A percentile compares a stretch with the other conserved stretches of the same genome.
Evolutionary conservation across 2,888 invertebrate species (phyloP).

Genomic region (Tholera decimalis): DNA sequence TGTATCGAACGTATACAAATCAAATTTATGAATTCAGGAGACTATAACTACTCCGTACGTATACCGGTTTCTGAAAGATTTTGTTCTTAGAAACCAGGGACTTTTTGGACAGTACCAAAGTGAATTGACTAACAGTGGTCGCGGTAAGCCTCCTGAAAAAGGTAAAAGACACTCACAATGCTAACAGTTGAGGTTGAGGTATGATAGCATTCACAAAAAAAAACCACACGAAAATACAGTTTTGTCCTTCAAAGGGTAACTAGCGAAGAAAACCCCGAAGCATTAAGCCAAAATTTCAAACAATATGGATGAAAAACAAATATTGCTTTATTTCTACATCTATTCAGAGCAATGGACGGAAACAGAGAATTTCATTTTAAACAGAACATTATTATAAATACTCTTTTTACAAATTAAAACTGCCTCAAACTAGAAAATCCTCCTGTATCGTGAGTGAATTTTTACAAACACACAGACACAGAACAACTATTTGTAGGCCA

Average conservation of each 20-base stretch:
- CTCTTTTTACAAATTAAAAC: too few species aligned
- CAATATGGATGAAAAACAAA: constrained; percentile 20
- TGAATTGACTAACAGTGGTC: not conserved
- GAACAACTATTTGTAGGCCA: too few species aligned
- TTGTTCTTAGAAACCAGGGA: not conserved
- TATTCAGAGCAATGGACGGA: not conserved
- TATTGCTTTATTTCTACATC: constrained; percentile 45
- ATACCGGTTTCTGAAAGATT: not conserved
- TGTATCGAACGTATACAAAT: constrained; percentile 17
- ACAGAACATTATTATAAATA: too few species aligned
- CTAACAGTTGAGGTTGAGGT: constrained; percentile 39
- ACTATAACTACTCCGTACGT: constrained; percentile 18
- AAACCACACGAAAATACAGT: constrained; percentile 58
- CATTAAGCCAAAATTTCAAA: constrained; percentile 52
- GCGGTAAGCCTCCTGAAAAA: constrained; percentile 31
- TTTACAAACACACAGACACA: too few species aligned
- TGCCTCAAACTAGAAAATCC: too few species aligned
- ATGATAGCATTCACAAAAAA: constrained; percentile 43
- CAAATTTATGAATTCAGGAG: constrained; percentile 21
- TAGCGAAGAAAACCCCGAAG: constrained; percentile 68
- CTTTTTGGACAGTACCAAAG: not conserved
- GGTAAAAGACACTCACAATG: constrained; percentile 3
- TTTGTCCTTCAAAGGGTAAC: constrained; percentile 62
- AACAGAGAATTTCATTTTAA: too few species aligned
- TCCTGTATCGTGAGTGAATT: too few species aligned